Base-by-base conservation (phyloP, 2,113 vertebrate genomes). In the Centrocercus urophasianus region DNA sequence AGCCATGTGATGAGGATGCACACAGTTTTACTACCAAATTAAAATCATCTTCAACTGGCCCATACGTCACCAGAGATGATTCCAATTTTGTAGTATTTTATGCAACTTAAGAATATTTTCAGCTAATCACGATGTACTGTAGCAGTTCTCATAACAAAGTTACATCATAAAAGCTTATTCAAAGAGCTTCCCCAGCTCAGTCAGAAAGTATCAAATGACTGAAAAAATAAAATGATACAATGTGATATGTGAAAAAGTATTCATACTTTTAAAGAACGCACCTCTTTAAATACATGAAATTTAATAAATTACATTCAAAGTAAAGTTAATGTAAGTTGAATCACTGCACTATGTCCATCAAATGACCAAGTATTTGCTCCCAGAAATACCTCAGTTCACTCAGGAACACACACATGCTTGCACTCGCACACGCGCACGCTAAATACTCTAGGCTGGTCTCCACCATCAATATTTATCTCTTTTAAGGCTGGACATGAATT, bases 271-370 rank as follows among this genome's bases (percentile, higher is more conserved):
- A 97, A 98, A 97, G 97, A 97, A 97, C 0, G 40, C 75, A 94
- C 95, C 93, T 98, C 97, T 98, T 97, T 97, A 98, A 98, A 98
- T 98, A 98, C 90, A 97, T 97, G 96, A 98, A 97, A 96, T 98
- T 97, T 96, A 98, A 98, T 98, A 98, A 98, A 97, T 98, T 98
- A 98, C 98, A 98, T 98, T 98, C 97, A 96, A 98, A 98, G 97
- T 97, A 96, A 98, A 96, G 93, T 95, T 86, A 97, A 97, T 1
- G 40, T 91, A 97, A 95, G 95, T 96, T 97, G 97, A 96, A 98
- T 95, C 96, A 97, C 97, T 97, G 97, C 94, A 98, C 93, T 98
- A 92, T 95, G 97, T 97, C 95, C 96, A 96, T 97, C 96, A 96
- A 96, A 97, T 97, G 96, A 97, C 95, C 97, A 83, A 96, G 95